Evolutionary conservation across 2,888 invertebrate species (phyloP).

Genomic region (Thymelicus lineola): DNA sequence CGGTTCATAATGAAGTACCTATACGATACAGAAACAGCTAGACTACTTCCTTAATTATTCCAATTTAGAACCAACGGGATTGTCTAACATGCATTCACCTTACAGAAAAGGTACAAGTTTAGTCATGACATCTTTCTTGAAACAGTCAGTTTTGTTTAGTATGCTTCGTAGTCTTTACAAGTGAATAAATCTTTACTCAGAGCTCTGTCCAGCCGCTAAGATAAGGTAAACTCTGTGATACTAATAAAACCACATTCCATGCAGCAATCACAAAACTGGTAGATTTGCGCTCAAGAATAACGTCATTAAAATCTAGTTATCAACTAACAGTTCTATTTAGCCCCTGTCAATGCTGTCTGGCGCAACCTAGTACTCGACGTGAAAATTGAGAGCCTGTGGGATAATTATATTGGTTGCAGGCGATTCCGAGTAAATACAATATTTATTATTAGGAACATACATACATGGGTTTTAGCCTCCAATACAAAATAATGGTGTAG

Average conservation of each 20-base stretch:
- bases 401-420: not conserved
- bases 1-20: constrained; percentile 20
- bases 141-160: too few relatives aligned
- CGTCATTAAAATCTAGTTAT: not conserved
- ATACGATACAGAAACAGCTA: constrained; percentile 1
- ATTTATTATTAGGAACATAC: not conserved
- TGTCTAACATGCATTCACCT: not conserved
- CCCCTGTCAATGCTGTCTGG: not conserved
- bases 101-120: not conserved
- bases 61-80: not conserved
- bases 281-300: too few relatives aligned
- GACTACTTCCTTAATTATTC: constrained; percentile 1
- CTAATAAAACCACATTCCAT: too few relatives aligned
- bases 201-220: too few relatives aligned
- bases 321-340: not conserved
- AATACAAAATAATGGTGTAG: not conserved
- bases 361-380: not conserved
- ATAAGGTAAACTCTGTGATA: too few relatives aligned
- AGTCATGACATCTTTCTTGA: too few relatives aligned
- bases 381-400: not conserved
- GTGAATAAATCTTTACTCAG: too few relatives aligned
- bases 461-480: not conserved
- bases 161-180: too few relatives aligned
- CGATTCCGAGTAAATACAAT: not conserved
- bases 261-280: too few relatives aligned